These are phyloP conservation scores for Macroramphosus scolopax DNA, from an alignment of 2,797 vertebrate species.

Conservation along the genomic window DNA sequence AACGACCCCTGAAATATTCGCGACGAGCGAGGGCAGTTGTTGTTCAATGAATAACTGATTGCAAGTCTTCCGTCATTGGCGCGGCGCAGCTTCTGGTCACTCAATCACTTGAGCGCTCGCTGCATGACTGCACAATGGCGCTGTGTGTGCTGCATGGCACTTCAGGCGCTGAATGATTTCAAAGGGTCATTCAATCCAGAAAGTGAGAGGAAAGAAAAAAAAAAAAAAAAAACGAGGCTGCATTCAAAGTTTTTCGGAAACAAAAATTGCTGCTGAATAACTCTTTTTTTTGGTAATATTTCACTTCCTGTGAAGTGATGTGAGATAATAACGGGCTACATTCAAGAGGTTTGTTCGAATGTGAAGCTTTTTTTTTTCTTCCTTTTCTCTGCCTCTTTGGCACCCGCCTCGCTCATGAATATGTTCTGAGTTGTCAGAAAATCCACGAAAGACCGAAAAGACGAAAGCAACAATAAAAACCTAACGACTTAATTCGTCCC, in stretches of 20 bases:
- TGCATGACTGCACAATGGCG: slow-evolving; percentile 19
- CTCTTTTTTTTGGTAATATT: slow-evolving; percentile 29
- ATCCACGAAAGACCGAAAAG: too few relatives aligned
- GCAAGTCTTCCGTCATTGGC: slow-evolving; percentile 14
- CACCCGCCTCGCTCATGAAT: too few relatives aligned
- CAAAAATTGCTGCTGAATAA: slow-evolving; percentile 9
- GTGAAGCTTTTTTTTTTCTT: too few relatives aligned
- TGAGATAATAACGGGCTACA: slow-evolving; percentile 5
- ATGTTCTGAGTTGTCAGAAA: too few relatives aligned
- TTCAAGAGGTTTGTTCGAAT: slow-evolving; percentile 19
- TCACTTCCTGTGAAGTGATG: slow-evolving; percentile 31
- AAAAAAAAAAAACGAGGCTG: slow-evolving; percentile 25
- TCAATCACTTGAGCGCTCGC: slow-evolving; percentile 17
- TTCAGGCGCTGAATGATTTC: slow-evolving; percentile 39
- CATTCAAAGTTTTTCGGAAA: slow-evolving; percentile 25
- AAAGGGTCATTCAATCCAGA: slow-evolving; percentile 40
- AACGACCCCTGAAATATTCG: slow-evolving; percentile 27
- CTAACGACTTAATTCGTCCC: too few relatives aligned
- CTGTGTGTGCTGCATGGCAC: slow-evolving; percentile 16
- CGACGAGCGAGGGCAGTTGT: slow-evolving; percentile 5
- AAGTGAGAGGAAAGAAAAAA: slow-evolving; percentile 28
- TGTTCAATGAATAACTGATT: slow-evolving; percentile 38
- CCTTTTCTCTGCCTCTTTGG: too few relatives aligned
- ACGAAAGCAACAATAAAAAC: too few relatives aligned
- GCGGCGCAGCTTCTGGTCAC: slow-evolving; percentile 4